phyloP scores from a whole-genome alignment of 2,113 vertebrate genomes.

The Notarius lentiginosus region DNA sequence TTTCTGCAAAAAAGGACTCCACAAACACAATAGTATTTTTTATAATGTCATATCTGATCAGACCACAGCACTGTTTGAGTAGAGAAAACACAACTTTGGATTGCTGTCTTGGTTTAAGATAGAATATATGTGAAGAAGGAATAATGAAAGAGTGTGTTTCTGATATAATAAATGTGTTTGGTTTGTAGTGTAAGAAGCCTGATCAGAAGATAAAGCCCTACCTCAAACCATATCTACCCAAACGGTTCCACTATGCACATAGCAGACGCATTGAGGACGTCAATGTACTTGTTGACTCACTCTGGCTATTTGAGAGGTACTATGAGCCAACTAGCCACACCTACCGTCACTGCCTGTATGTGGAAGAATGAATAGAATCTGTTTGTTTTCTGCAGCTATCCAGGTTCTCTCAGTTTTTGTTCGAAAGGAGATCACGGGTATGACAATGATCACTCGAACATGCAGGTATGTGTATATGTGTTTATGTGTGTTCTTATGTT shows the following conservation, averaged over 20 bases:
- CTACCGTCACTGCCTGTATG: background rate
- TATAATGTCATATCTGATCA: background rate
- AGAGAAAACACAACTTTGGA: background rate
- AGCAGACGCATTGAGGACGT: constrained; percentile 76
- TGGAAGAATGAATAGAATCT: background rate
- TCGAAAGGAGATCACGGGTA: constrained; percentile 73
- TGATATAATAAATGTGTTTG: background rate
- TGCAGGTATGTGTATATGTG: constrained; percentile 67
- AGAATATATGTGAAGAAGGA: background rate
- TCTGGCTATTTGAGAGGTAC: constrained; percentile 77
- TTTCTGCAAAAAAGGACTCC: background rate
- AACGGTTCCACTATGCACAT: constrained; percentile 75
- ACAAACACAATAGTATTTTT: background rate
- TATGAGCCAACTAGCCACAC: background rate
- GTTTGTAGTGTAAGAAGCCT: constrained; percentile 66
- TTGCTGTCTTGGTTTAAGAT: background rate
- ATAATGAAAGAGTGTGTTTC: background rate
- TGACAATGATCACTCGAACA: constrained; percentile 73
- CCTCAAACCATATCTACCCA: constrained; percentile 73
- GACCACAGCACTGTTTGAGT: background rate
- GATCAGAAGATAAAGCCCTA: constrained; percentile 71
- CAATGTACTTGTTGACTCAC: constrained; percentile 64
- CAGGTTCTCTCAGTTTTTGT: constrained; percentile 66
- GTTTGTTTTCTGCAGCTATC: constrained; percentile 50
- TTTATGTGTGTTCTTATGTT: constrained; percentile 57